These are phyloP conservation scores for Synanthedon formicaeformis DNA, from an alignment of 2,888 invertebrate genomes.

Conservation along the genomic window DNA sequence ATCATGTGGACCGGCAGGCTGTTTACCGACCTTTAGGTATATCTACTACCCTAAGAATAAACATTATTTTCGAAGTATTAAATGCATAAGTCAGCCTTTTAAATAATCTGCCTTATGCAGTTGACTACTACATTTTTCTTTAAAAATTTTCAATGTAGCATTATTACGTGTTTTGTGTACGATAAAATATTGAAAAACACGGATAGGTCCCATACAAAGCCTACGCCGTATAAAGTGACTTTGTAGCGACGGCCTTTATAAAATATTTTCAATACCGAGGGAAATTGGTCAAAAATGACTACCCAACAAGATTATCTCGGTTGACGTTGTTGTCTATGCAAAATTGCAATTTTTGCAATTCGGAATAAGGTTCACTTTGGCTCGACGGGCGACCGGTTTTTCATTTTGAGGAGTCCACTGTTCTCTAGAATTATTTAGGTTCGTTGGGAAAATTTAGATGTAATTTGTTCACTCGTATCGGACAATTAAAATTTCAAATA, in stretches of 20 bases:
- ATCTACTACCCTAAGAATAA: no score
- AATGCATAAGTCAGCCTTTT: no score
- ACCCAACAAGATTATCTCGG: slow-evolving; percentile 46
- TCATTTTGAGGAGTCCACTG: slow-evolving; percentile 17
- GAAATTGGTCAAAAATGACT: slow-evolving; percentile 60
- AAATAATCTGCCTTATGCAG: no score
- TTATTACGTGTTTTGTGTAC: no score
- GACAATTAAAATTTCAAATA: neutral
- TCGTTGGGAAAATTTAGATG: slow-evolving; percentile 6
- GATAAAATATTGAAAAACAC: neutral
- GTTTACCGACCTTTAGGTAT: no score
- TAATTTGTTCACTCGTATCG: slow-evolving; percentile 4
- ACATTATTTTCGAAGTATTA: no score
- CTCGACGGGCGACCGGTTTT: slow-evolving; percentile 16
- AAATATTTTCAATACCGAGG: slow-evolving; percentile 55
- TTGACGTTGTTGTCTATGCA: slow-evolving; percentile 12
- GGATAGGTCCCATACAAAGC: neutral
- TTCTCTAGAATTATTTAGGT: slow-evolving; percentile 8
- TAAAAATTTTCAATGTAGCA: no score
- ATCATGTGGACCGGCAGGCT: no score
- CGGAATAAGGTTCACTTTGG: slow-evolving; percentile 24
- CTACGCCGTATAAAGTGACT: slow-evolving; percentile 18
- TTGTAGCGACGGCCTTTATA: slow-evolving; percentile 32
- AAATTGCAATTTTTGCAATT: slow-evolving; percentile 12
- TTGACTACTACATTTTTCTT: no score